A percentile compares a stretch with the other conserved stretches of the same genome.
phyloP scores from a whole-genome alignment of 2,797 vertebrate species.

The Sebastes kiyomatsui region DNA sequence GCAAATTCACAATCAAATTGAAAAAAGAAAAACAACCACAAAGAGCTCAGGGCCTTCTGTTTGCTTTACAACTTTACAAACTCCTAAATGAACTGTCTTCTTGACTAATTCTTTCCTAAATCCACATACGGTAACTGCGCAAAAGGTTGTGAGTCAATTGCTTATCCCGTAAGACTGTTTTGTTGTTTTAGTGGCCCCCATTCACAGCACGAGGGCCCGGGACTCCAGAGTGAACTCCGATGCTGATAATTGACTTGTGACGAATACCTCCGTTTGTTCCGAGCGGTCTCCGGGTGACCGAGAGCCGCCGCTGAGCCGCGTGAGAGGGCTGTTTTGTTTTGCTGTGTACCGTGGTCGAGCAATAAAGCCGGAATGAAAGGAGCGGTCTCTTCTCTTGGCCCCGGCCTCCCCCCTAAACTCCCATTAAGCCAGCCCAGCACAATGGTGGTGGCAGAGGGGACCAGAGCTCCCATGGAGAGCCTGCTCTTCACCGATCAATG shows the following conservation, averaged over 20 bases:
- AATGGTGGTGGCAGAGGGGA: constrained; percentile 64
- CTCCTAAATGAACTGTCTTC: constrained; percentile 37
- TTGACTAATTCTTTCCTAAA: constrained; percentile 44
- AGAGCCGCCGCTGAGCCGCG: constrained; percentile 54
- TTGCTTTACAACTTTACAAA: constrained; percentile 33
- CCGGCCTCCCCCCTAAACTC: constrained; percentile 40
- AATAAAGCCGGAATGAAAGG: constrained; percentile 76
- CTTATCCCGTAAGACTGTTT: constrained; percentile 64
- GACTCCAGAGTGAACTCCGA: constrained; percentile 66
- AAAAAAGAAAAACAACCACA: background rate
- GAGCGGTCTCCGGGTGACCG: constrained; percentile 74
- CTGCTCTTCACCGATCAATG: constrained; percentile 62
- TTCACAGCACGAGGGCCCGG: constrained; percentile 63
- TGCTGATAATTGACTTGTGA: constrained; percentile 81
- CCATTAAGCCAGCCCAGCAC: constrained; percentile 69
- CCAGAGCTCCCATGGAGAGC: constrained; percentile 69
- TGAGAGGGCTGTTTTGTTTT: constrained; percentile 77
- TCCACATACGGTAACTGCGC: constrained; percentile 29
- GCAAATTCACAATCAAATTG: background rate
- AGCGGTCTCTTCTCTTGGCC: constrained; percentile 55
- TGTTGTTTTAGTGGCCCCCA: constrained; percentile 63
- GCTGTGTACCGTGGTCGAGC: constrained; percentile 64
- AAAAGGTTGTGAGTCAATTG: constrained; percentile 72
- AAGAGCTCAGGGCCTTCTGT: background rate
- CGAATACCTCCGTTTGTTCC: constrained; percentile 81